A percentile compares a stretch with the other conserved stretches of the same genome.
These are phyloP conservation scores for Pararge aegeria DNA, from an alignment of 1,140 invertebrate species.

Conservation along the genomic window DNA sequence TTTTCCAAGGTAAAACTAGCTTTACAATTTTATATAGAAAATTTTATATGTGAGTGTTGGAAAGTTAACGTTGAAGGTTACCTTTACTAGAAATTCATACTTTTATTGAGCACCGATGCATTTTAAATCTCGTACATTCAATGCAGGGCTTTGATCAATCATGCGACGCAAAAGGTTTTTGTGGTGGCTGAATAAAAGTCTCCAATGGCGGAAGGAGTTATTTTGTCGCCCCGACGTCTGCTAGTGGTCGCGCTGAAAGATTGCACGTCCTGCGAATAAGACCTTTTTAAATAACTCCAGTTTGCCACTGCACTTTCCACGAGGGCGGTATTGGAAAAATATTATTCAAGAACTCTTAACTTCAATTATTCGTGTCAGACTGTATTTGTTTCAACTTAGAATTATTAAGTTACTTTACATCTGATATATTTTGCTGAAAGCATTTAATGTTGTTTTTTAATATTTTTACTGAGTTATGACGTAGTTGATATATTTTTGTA, in stretches of 20 bases:
- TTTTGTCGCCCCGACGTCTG: slow-evolving; percentile 58
- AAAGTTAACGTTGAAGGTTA: slow-evolving; percentile 4
- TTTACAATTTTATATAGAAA: background rate
- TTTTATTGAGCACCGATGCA: slow-evolving; percentile 44
- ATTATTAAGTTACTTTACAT: background rate
- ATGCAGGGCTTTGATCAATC: slow-evolving; percentile 71
- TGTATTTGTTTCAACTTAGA: slow-evolving; percentile 18
- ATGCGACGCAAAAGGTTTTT: slow-evolving; percentile 67
- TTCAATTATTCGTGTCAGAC: slow-evolving; percentile 36
- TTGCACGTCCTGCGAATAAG: slow-evolving; percentile 55
- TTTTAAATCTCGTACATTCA: slow-evolving; percentile 53
- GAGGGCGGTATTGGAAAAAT: slow-evolving; percentile 49
- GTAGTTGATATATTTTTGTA: background rate
- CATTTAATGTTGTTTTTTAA: background rate
- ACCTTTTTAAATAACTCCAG: slow-evolving; percentile 61
- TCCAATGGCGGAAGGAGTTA: slow-evolving; percentile 54
- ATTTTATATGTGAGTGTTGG: background rate
- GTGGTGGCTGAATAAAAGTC: slow-evolving; percentile 61
- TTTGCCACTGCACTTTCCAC: slow-evolving; percentile 39
- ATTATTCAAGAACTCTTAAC: slow-evolving; percentile 45
- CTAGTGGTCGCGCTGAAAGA: slow-evolving; percentile 55
- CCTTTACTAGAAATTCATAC: slow-evolving; percentile 10
- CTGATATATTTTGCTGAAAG: background rate
- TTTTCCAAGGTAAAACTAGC: background rate
- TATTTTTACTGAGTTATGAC: background rate